Evolutionary conservation across 2,888 invertebrate species (phyloP).

Genomic region (Athrips mouffetella): DNA sequence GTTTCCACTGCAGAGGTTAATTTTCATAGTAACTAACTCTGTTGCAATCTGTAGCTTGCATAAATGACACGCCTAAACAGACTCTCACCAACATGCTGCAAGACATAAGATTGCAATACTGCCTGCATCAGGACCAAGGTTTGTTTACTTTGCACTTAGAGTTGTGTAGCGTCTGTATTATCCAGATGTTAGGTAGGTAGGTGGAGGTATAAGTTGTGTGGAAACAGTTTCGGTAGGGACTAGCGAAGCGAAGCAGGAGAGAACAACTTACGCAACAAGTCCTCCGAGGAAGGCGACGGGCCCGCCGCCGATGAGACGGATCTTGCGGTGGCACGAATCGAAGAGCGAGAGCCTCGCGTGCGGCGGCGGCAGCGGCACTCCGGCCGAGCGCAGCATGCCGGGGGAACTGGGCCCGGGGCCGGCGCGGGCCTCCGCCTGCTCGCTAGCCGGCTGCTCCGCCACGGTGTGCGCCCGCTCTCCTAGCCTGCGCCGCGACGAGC

Average conservation of each 20-base stretch:
- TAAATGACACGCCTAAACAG: too few relatives aligned
- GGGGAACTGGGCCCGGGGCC: slow-evolving; percentile 25
- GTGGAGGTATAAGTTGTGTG: too few relatives aligned
- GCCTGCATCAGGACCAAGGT: too few relatives aligned
- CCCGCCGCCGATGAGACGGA: slow-evolving; percentile 82
- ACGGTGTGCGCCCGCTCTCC: slow-evolving; percentile 57
- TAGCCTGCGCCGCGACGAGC: slow-evolving; percentile 33
- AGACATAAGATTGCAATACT: too few relatives aligned
- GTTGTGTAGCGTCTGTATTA: too few relatives aligned
- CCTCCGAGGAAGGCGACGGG: slow-evolving; percentile 83
- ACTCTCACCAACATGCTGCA: too few relatives aligned
- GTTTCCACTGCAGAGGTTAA: too few relatives aligned
- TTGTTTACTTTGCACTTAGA: too few relatives aligned
- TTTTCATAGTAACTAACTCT: too few relatives aligned
- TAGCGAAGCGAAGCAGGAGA: background rate
- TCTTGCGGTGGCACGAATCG: slow-evolving; percentile 85
- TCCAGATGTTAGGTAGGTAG: too few relatives aligned
- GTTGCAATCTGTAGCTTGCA: too few relatives aligned
- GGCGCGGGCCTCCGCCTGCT: slow-evolving; percentile 33
- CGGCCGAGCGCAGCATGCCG: slow-evolving; percentile 49
- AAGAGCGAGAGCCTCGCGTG: slow-evolving; percentile 81
- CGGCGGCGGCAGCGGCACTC: slow-evolving; percentile 57
- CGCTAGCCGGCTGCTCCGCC: slow-evolving; percentile 25
- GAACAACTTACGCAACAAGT: slow-evolving; percentile 82
- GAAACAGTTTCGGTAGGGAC: too few relatives aligned